Base-by-base conservation (phyloP, 2,797 vertebrate genomes). In the Fratercula arctica region DNA sequence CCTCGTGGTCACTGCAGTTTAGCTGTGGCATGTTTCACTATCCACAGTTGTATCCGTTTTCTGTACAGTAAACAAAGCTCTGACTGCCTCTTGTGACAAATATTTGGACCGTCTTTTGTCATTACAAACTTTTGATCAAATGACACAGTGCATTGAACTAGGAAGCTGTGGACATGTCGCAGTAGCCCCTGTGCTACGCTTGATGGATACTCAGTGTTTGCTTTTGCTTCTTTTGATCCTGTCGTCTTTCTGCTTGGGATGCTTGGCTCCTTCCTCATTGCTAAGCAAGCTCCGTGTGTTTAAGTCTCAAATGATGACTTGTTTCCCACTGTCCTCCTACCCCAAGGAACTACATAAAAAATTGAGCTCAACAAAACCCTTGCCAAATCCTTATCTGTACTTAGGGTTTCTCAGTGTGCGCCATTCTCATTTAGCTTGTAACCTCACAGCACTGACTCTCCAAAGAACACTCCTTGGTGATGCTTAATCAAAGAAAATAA, bases 401-500 rank as follows among this genome's bases (percentile, higher is more conserved):
- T 70, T 68, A 18, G 0, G 5, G 17, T 76, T 93, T 85, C 67
- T 93, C 39, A 9, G 0, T 20, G 33, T 39, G 29, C 37, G 29
- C 69, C 54, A 24, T 61, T 92, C 57, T 78, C 26, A 35, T 82
- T 83, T 70, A 59, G n/a, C 50, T 66, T 64, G 28, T 43, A 80
- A 64, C 39, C 67, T 82, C 59, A 77, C 17, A 70, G 69, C 33
- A 50, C 35, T 54, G 57, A 20, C 68, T 81, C 18, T 87, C 73
- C 37, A 8, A 74, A 85, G 68, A 93, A 37, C 16, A 11, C 31
- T 77, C 29, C 45, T 72, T 72, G 41, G 12, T 41, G 39, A 51
- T 76, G 61, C 35, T 45, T 88, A 45, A 78, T 66, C 83, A 67
- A 91, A 76, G 57, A 85, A 83, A 85, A 26, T 35, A 89, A 82